Evolutionary conservation across 2,888 invertebrate genomes (phyloP), one percentile per base, ranked within the genome.

Genomic region (Apantesis nais): DNA sequence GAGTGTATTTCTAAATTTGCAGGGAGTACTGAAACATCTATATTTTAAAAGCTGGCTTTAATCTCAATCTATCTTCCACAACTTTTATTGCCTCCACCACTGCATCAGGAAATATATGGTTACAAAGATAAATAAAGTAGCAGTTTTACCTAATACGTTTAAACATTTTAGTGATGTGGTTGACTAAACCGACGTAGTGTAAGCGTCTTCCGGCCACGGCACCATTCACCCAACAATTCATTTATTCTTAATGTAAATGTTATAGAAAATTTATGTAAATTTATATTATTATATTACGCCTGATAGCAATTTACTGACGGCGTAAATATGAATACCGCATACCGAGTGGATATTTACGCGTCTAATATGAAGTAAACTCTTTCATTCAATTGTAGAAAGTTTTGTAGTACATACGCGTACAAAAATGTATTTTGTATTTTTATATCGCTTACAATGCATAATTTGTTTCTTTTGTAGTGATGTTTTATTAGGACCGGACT

Each of bases 191-290:
- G 72, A 72, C 75, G 75, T 78, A 78, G 76, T 76, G 67, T 68
- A 73, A 71, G 73, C 63, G 66, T 72, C 72, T 77, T 72, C 77
- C 78, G 63, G 69, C 75, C 71, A 80, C 65, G 78, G 74, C 77
- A 84, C 84, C 83, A 88, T 87, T 86, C 83, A 85, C 82, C 78
- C 83, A 74, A 83, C 90, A 90, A 91, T 92, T 91, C 91, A 91
- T 93, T 92, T 90, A 90, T 91, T 90, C 90, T 84, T 89, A 90
- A 93, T 94, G 93, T 92, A 93, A 94, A 94, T 94, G 89, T 93
- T 90, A 93, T 93, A 92, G 92, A 89, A 90, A 91, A 91, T 92
- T 90, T 93, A 94, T 94, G 94, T 93, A 92, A 93, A 94, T 94
- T 88, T 86, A 86, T 85, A 89, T 91, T 93, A 94, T 93, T 93